A percentile compares a stretch with the other conserved stretches of the same genome.
Conservation (phyloP, 2,797 vertebrate species). For the Pseudocheirus occidentalis region DNA sequence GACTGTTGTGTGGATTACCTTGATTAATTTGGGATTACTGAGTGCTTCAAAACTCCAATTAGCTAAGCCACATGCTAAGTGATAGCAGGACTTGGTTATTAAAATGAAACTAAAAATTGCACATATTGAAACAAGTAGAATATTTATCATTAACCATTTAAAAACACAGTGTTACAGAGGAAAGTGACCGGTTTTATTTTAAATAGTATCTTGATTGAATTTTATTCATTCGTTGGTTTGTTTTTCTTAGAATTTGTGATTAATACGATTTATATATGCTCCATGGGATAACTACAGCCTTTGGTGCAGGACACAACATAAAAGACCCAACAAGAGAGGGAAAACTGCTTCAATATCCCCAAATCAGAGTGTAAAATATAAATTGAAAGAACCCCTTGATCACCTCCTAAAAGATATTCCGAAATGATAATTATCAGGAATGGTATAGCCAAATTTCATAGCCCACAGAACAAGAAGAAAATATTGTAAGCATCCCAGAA, state of each 20-base stretch:
- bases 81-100: accelerated
- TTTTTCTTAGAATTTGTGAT: background rate
- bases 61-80: background rate
- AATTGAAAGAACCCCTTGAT: background rate
- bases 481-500: background rate
- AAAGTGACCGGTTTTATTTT: background rate
- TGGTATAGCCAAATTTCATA: background rate
- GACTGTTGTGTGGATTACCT: background rate
- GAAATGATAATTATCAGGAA: background rate
- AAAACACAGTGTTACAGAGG: background rate
- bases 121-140: no score
- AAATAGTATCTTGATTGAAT: accelerated
- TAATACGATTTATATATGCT: background rate
- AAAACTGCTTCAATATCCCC: background rate
- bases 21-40: background rate
- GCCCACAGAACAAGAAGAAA: background rate
- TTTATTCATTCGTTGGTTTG: background rate
- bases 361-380: background rate
- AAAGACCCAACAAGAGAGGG: background rate
- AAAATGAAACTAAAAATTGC: background rate
- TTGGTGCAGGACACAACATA: background rate
- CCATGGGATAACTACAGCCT: background rate
- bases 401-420: background rate
- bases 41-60: background rate
- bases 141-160: background rate